Conservation (phyloP, 2,797 vertebrate species). For the Huso huso region DNA sequence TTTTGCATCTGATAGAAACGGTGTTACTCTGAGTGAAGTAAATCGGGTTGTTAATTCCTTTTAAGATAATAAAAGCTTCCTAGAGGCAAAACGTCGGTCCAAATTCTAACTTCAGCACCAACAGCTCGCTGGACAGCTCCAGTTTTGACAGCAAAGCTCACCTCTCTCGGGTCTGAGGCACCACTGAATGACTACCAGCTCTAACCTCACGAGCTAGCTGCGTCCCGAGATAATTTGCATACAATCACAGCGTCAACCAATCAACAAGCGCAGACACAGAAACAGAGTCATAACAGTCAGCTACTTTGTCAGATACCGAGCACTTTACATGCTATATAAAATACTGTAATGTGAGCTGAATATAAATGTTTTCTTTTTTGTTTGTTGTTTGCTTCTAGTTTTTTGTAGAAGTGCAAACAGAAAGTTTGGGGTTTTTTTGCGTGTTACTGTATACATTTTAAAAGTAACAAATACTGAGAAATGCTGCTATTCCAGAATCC, state of each 20-base stretch:
- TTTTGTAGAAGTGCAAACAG: no score
- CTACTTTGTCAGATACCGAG: constrained; percentile 16
- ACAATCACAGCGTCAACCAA: constrained; percentile 45
- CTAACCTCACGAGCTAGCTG: constrained; percentile 34
- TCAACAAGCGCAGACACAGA: constrained; percentile 21
- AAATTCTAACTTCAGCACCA: constrained; percentile 53
- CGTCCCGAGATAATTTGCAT: constrained; percentile 50
- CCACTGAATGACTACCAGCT: constrained; percentile 27
- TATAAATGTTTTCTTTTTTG: no score
- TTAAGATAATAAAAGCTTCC: constrained; percentile 20
- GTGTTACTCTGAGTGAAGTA: constrained; percentile 40
- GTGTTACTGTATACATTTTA: no score
- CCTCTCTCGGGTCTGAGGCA: constrained; percentile 48
- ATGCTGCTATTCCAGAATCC: no score
- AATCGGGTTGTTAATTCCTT: constrained; percentile 40
- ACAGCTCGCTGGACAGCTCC: constrained; percentile 54
- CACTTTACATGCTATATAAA: no score
- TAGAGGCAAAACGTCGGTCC: not conserved
- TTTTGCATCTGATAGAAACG: constrained; percentile 30
- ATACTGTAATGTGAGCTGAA: no score
- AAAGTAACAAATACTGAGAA: no score
- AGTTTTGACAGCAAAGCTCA: constrained; percentile 37
- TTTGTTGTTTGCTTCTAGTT: no score
- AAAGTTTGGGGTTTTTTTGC: no score
- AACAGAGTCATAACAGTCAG: constrained; percentile 24